These are phyloP conservation scores for Griposia aprilina DNA, from an alignment of 2,888 invertebrate genomes.

Conservation along the genomic window DNA sequence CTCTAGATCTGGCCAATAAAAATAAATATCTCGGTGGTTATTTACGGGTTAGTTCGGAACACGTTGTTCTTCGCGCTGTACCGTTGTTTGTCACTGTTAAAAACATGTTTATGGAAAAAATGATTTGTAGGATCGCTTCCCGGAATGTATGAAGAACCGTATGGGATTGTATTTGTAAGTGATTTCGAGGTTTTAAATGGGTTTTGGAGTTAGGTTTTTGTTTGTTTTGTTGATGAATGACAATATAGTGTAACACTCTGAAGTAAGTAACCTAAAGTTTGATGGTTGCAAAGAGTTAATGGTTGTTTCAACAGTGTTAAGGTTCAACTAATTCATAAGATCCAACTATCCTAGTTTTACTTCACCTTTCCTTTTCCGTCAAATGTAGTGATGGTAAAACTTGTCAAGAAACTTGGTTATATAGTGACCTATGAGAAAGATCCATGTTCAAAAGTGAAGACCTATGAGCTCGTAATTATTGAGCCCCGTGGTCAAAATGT, in stretches of 20 bases:
- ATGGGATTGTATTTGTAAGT: slow-evolving; percentile 56
- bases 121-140: slow-evolving; percentile 66
- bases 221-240: slow-evolving; percentile 5
- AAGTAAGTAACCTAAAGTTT: neutral
- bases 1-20: slow-evolving; percentile 72
- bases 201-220: neutral
- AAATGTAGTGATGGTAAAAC: neutral
- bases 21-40: slow-evolving; percentile 74
- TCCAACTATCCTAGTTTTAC: neutral
- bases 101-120: slow-evolving; percentile 70
- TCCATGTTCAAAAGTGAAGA: neutral
- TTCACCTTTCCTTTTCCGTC: neutral
- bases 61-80: slow-evolving; percentile 69
- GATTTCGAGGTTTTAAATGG: slow-evolving; percentile 47
- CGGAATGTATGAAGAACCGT: slow-evolving; percentile 48
- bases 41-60: slow-evolving; percentile 66
- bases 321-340: neutral
- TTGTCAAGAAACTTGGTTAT: neutral
- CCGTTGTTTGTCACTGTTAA: slow-evolving; percentile 71
- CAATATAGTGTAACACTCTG: neutral
- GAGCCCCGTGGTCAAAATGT: neutral
- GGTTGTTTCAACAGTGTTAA: neutral
- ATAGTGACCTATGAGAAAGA: neutral
- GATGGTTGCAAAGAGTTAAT: neutral
- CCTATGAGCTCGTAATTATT: neutral